Evolutionary conservation across 2,113 vertebrate species (phyloP).

Genomic region (Tachycineta bicolor): DNA sequence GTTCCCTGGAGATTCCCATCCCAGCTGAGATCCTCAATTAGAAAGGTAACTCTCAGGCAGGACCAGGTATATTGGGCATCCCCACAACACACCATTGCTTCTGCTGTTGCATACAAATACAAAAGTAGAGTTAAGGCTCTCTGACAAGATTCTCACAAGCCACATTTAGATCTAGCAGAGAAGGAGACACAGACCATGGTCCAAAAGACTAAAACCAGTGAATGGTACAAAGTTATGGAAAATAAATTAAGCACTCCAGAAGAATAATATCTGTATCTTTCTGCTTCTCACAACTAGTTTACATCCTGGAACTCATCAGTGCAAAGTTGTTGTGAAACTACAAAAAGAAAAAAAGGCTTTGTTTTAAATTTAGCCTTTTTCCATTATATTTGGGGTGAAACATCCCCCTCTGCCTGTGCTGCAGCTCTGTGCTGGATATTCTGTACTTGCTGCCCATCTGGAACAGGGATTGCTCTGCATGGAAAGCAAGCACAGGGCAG

Average conservation of each 20-base stretch:
- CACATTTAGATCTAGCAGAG: not conserved
- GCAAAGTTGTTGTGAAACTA: not conserved
- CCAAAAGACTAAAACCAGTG: not conserved
- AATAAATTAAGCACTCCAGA: not conserved
- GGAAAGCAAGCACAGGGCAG: not conserved
- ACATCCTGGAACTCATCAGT: not conserved
- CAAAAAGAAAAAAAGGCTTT: not conserved
- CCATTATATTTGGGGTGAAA: not conserved
- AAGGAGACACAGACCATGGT: not conserved
- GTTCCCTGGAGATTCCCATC: not conserved
- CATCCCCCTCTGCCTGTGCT: fast-evolving
- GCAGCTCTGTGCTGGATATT: not conserved
- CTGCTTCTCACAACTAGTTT: not conserved
- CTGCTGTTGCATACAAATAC: not conserved
- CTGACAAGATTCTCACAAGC: not conserved
- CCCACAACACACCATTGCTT: not conserved
- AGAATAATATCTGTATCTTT: not conserved
- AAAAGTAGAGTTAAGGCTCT: not conserved
- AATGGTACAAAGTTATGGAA: not conserved
- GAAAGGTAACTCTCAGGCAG: not conserved
- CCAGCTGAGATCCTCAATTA: not conserved
- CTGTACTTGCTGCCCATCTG: not conserved
- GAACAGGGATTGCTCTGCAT: not conserved
- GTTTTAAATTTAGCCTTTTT: not conserved
- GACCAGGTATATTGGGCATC: not conserved